Evolutionary conservation across 2,888 invertebrate genomes (phyloP), one percentile per base, ranked within the genome.

Genomic region (Caenorhabditis afra): DNA sequence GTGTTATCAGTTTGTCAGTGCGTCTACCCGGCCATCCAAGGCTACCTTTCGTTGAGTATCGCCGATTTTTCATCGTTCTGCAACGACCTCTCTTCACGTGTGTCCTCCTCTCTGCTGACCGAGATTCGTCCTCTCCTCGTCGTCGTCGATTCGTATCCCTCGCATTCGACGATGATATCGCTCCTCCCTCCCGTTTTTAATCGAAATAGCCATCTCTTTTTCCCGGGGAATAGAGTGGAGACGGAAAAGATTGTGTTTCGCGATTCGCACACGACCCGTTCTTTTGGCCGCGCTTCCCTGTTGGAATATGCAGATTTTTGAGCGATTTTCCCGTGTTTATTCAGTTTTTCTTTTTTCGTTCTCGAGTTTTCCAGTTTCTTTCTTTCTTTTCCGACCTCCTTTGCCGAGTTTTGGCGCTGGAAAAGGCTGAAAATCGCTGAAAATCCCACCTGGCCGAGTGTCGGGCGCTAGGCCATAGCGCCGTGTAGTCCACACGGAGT

Each of bases 241-340:
- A 62, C 37, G 59, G 55, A 62, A 70, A 52, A 61, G 70, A 70
- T 61, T 61, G 70, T 62, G 45, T 52, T 52, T 59, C 57, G 39
- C 49, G 66, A 67, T 67, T 67, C 57, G 57, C 65, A n/a, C 65
- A 65, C 65, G 66, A 14, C n/a, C 44, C 35, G 65, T 55, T 35
- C 14, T 50, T 50, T 59, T 37, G 29, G 49, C 22, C 22, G n/a
- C n/a, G n/a, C n/a, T n/a, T n/a, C n/a, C n/a, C 22, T 10, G 22
- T 20, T 16, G 49, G 22, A 49, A 14, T 52, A 29, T 29, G 52
- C 14, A 20, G 23, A 52, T 52, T 52, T n/a, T 52, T 29, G 41
- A 14, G 41, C 41, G 41, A 41, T 41, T 41, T 41, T 41, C 11
- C n/a, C 7, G 11, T 14, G 41, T 29, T 29, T 29, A 41, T 14